A percentile compares a stretch with the other conserved stretches of the same genome.
phyloP scores from a whole-genome alignment of 2,797 vertebrate genomes.

The Pelochelys cantorii region DNA sequence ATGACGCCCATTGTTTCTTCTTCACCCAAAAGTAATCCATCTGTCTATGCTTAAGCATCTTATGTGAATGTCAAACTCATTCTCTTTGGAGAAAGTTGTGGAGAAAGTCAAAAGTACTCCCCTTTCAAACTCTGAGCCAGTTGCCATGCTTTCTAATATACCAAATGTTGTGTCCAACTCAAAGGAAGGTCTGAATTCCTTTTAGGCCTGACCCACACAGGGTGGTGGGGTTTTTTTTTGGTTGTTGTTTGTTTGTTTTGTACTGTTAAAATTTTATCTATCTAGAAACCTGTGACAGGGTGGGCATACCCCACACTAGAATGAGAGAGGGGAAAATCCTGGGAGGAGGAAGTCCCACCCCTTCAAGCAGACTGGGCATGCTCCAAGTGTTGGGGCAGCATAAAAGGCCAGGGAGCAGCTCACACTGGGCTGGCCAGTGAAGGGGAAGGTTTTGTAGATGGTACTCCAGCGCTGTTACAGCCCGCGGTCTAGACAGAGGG shows the following conservation, averaged over 20 bases:
- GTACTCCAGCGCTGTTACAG: too few species aligned
- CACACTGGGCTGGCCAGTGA: too few species aligned
- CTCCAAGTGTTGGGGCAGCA: too few species aligned
- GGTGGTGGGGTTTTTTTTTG: neutral
- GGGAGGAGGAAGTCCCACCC: too few species aligned
- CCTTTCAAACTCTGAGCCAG: neutral
- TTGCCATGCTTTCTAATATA: neutral
- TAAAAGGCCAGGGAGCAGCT: too few species aligned
- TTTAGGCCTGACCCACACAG: neutral
- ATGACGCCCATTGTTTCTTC: fast-evolving
- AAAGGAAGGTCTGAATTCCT: neutral
- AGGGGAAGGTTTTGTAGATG: too few species aligned
- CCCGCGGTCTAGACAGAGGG: too few species aligned
- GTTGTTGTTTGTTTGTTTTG: neutral
- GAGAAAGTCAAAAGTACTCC: neutral
- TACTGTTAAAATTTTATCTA: neutral
- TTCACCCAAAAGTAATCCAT: neutral
- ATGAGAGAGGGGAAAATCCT: too few species aligned
- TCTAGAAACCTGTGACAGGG: neutral
- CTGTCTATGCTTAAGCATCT: fast-evolving
- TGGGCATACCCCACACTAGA: too few species aligned
- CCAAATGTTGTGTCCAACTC: neutral
- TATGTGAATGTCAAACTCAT: neutral
- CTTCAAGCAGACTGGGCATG: too few species aligned
- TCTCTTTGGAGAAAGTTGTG: neutral